A percentile compares a stretch with the other conserved stretches of the same genome.
phyloP scores from a whole-genome alignment of 2,113 vertebrate species.

The Phyllostomus discolor region DNA sequence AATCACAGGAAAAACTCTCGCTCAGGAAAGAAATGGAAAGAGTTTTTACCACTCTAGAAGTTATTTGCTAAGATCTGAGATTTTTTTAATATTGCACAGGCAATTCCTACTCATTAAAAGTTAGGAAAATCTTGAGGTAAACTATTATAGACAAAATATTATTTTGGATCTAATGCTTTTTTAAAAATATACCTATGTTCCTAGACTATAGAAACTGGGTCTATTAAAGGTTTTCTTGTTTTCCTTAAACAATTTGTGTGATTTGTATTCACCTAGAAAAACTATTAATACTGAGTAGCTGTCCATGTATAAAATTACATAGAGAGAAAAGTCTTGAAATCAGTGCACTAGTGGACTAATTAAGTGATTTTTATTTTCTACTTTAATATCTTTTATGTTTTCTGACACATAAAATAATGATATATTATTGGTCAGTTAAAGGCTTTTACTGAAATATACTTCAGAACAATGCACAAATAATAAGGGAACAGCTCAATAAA shows the following conservation, averaged over 20 bases:
- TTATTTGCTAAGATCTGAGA: neutral
- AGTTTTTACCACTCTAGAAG: neutral
- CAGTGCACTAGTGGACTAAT: neutral
- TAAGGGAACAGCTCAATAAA: neutral
- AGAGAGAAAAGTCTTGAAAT: neutral
- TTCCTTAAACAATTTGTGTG: neutral
- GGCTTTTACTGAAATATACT: neutral
- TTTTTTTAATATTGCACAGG: neutral
- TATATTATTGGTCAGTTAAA: neutral
- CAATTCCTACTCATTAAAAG: neutral
- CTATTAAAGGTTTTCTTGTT: neutral
- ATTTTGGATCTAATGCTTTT: neutral
- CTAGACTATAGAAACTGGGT: neutral
- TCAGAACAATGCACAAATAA: neutral
- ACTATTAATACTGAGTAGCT: neutral
- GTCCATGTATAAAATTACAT: neutral
- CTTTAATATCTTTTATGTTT: neutral
- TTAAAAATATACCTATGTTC: neutral
- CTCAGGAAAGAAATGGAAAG: neutral
- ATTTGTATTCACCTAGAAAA: neutral
- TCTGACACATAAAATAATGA: neutral
- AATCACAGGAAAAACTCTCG: neutral
- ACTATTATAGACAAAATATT: neutral
- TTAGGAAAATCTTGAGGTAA: neutral
- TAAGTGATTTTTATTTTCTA: neutral